These are phyloP conservation scores for Eristalis pertinax DNA, from an alignment of 2,888 invertebrate genomes.

Conservation along the genomic window DNA sequence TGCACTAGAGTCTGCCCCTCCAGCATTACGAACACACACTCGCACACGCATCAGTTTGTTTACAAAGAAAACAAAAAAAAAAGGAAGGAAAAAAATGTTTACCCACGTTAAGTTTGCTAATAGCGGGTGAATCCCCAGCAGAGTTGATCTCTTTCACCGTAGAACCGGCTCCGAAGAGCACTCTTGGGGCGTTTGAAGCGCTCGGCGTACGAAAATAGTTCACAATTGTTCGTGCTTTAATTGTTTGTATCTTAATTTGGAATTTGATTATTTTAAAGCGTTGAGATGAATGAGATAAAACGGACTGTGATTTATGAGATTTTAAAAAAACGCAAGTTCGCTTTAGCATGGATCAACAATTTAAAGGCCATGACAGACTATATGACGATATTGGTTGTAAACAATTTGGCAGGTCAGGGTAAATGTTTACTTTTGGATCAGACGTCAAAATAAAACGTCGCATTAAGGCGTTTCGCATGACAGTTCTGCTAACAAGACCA, in stretches of 20 bases:
- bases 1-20: constrained; percentile 4
- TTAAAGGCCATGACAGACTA: not conserved
- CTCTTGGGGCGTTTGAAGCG: constrained; percentile 8
- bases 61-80: constrained; percentile 26
- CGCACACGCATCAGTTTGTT: constrained; percentile 21
- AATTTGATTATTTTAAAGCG: not conserved
- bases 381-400: not conserved
- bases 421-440: not conserved
- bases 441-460: not conserved
- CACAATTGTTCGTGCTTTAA: not conserved
- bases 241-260: constrained; percentile 21
- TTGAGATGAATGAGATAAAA: constrained; percentile 14
- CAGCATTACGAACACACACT: not conserved
- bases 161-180: not conserved
- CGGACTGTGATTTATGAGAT: not conserved
- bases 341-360: not conserved
- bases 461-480: too few relatives aligned
- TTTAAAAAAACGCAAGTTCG: not conserved
- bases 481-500: too few relatives aligned
- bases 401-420: not conserved
- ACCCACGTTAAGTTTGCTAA: constrained; percentile 43
- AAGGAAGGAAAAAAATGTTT: constrained; percentile 21
- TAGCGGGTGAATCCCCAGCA: constrained; percentile 18
- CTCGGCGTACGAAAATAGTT: constrained; percentile 26
- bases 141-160: not conserved